These are phyloP conservation scores for Antidorcas marsupialis DNA, from an alignment of 2,113 vertebrate species.

Conservation along the genomic window DNA sequence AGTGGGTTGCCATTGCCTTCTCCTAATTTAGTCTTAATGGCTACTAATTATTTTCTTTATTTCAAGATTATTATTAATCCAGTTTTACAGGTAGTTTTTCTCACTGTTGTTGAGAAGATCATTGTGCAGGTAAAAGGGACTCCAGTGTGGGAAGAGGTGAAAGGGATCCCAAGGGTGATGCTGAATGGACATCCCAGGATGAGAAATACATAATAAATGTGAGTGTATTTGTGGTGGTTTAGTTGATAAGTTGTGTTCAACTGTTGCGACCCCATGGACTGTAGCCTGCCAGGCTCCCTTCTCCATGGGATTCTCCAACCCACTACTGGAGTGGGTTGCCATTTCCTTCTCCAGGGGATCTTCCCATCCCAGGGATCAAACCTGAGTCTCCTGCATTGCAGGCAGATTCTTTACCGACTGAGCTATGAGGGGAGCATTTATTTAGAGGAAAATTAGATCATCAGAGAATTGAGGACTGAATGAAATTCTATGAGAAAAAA, in stretches of 20 bases:
- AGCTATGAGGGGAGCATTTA: not conserved
- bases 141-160: not conserved
- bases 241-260: rapidly evolving
- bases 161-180: not conserved
- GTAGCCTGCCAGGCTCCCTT: not conserved
- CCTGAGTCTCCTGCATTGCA: not conserved
- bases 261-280: not conserved
- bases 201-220: not conserved
- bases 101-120: not conserved
- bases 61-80: not conserved
- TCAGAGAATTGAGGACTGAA: not conserved
- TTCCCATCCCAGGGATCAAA: not conserved
- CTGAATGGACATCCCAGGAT: not conserved
- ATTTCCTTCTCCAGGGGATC: not conserved
- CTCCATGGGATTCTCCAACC: not conserved
- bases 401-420: not conserved
- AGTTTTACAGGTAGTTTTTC: not conserved
- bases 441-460: not conserved
- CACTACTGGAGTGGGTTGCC: not conserved
- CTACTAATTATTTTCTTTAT: not conserved
- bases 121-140: not conserved
- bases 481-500: not conserved
- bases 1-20: too few species aligned
- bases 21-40: not conserved
- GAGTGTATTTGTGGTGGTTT: not conserved